Base-by-base conservation (phyloP, 1,140 invertebrate genomes). In the Drosophila navojoa region DNA sequence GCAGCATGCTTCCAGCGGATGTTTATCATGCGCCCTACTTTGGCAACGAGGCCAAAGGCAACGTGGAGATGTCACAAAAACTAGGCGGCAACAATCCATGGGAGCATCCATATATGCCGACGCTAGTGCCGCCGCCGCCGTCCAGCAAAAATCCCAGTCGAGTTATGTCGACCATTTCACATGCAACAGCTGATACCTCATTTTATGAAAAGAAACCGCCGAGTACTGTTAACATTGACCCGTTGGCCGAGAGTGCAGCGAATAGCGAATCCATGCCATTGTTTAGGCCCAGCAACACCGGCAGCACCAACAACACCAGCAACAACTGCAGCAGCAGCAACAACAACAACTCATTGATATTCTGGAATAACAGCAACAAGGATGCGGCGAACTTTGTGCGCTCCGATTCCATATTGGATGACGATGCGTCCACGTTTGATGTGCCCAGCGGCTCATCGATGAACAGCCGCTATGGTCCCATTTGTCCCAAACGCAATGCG, bases 341-440 rank as follows among this genome's bases (percentile, higher is more conserved):
- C 50, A 77, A 71, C 32, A 45, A 19, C 38, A 87, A 52, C 15
- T 74, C 82, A 11, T 50, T 86, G 15, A 50, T 89, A 9, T 77
- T 82, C 32, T 86, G 81, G 81, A 78, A 86, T 6, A 72, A 73
- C 61, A 45, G 77, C 27, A 79, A 79, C 35, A 86, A 86, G 49
- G 89, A 87, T 62, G 77, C 79, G 5, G 89, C 92, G 50, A 94
- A 94, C 68, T 95, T 94, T 91, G 94, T 94, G 40, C 93, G 94
- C 58, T 94, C 94, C 19, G 95, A 95, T 84, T 93, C 94, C 22
- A 94, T 95, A 76, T 87, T 95, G 67, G 94, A 95, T 29, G 95
- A 96, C 58, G 96, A 95, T 78, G 95, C 95, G 77, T 94, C 96
- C 45, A 96, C 96, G 4, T 96, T 96, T 91, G 96, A 96, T 82